Evolutionary conservation across 2,888 invertebrate genomes (phyloP).

Genomic region (Agrilus cyanescens): DNA sequence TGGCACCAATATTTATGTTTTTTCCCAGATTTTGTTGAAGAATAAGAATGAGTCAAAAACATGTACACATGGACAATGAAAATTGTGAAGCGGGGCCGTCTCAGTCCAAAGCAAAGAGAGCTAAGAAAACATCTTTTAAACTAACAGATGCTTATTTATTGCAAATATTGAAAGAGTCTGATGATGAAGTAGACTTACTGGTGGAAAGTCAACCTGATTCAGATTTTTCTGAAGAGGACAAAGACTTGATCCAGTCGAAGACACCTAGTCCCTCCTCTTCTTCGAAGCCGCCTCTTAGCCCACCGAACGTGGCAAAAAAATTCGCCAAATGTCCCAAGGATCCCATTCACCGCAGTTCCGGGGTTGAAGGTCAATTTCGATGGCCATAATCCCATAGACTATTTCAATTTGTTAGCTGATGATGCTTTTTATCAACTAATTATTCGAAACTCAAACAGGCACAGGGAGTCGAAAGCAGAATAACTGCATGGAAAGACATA

Average conservation of each 20-base stretch:
- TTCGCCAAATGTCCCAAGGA: too few species aligned
- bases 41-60: too few species aligned
- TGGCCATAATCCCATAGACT: constrained; percentile 11
- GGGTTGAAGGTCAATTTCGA: not conserved
- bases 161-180: constrained; percentile 3
- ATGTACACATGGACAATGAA: too few species aligned
- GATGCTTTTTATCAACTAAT: constrained; percentile 12
- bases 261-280: not conserved
- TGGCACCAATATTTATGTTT: too few species aligned
- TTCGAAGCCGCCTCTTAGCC: not conserved
- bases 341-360: too few species aligned
- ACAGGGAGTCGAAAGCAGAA: constrained; percentile 16
- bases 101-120: too few species aligned
- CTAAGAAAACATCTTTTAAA: too few species aligned
- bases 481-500: constrained; percentile 21
- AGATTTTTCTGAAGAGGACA: not conserved
- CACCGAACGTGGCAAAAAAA: too few species aligned
- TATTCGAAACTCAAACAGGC: constrained; percentile 7
- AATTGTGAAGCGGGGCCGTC: too few species aligned
- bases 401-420: constrained; percentile 11
- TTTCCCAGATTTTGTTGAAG: too few species aligned
- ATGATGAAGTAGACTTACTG: constrained; percentile 1
- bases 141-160: too few species aligned
- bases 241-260: not conserved
- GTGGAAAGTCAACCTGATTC: not conserved